Conservation (phyloP, 2,797 vertebrate genomes). For the Lateolabrax maculatus region DNA sequence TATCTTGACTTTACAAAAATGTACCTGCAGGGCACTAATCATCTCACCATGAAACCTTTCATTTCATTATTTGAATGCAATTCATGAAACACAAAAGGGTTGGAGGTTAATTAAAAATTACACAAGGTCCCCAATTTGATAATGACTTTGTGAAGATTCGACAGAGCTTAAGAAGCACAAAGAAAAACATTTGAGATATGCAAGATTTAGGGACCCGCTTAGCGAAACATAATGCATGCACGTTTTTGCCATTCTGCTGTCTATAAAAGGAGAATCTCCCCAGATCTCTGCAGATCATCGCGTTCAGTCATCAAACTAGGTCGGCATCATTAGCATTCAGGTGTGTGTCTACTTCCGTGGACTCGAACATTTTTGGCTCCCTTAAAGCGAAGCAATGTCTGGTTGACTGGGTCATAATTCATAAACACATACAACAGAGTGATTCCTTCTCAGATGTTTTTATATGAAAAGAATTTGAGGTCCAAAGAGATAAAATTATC, state of each 20-base stretch:
- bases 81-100: constrained; percentile 32
- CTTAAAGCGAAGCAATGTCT: too few species aligned
- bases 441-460: too few species aligned
- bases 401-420: too few species aligned
- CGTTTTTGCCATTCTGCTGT: background rate
- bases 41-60: constrained; percentile 41
- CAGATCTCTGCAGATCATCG: too few species aligned
- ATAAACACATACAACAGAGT: too few species aligned
- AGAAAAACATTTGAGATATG: background rate
- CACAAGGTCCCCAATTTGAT: constrained; percentile 8
- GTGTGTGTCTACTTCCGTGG: too few species aligned
- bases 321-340: too few species aligned
- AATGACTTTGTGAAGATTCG: constrained; percentile 1
- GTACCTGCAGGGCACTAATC: constrained; percentile 11
- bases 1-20: constrained; percentile 10
- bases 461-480: too few species aligned
- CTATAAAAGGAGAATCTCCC: too few species aligned
- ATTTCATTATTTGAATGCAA: constrained; percentile 26
- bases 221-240: background rate
- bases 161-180: constrained; percentile 1
- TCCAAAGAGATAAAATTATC: too few species aligned
- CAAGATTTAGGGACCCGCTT: background rate
- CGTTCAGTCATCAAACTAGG: too few species aligned
- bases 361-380: too few species aligned
- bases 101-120: constrained; percentile 40